Conservation (phyloP, 2,113 vertebrate genomes). For the Thoracochromis brauschi region DNA sequence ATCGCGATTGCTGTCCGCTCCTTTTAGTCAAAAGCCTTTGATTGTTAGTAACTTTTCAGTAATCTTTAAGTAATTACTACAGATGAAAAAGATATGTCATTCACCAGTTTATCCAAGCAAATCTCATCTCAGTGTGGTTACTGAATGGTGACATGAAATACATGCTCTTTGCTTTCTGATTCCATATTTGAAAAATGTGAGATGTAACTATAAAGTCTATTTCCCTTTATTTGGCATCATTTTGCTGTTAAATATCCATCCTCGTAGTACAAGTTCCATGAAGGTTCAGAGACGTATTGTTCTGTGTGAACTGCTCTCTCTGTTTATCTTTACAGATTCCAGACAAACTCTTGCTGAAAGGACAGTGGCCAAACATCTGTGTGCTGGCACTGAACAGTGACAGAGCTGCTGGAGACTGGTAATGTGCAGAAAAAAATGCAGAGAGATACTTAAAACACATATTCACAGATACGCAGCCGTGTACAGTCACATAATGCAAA, state of each 20-base stretch:
- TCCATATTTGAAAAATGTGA: background rate
- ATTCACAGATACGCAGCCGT: background rate
- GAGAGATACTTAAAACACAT: background rate
- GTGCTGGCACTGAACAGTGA: conserved; percentile 64
- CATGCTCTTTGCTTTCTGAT: background rate
- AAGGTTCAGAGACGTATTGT: conserved; percentile 61
- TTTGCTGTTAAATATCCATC: background rate
- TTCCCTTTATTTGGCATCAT: background rate
- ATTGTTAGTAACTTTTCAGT: background rate
- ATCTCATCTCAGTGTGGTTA: background rate
- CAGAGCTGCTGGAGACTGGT: conserved; percentile 71
- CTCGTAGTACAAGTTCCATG: background rate
- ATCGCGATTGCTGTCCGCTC: background rate
- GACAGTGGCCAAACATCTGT: conserved; percentile 70
- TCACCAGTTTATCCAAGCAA: background rate
- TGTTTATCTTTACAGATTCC: conserved; percentile 72
- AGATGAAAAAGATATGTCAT: background rate
- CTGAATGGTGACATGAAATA: background rate
- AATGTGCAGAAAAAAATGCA: conserved; percentile 41
- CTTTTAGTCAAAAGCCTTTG: background rate
- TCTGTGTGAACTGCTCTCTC: conserved; percentile 64
- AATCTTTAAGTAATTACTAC: background rate
- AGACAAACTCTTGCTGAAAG: conserved; percentile 56
- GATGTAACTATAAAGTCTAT: background rate
- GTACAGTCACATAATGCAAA: background rate